Percentiles rank a stretch among this genome's conserved stretches.
phyloP scores from a whole-genome alignment of 2,797 vertebrate genomes.

The Manis crassicaudata region DNA sequence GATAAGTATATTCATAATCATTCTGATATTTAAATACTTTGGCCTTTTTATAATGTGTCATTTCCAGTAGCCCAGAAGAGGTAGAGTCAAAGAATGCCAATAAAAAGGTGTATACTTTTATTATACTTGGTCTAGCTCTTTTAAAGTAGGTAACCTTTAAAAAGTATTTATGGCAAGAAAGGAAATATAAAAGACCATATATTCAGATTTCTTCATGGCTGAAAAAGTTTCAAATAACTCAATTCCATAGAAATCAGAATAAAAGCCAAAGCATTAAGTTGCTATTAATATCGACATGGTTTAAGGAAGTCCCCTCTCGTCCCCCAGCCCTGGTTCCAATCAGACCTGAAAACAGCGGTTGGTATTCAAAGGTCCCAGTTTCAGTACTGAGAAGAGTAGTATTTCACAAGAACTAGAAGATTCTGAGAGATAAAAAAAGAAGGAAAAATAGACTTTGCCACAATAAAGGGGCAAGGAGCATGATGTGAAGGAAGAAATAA shows the following conservation, averaged over 20 bases:
- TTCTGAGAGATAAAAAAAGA: not conserved
- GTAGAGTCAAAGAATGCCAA: not conserved
- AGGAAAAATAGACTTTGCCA: constrained; percentile 16
- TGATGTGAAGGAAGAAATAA: not conserved
- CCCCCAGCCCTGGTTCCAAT: not conserved
- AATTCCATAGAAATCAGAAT: constrained; percentile 39
- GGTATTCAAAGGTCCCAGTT: not conserved
- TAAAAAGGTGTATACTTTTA: constrained; percentile 44
- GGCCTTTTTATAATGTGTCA: constrained; percentile 5
- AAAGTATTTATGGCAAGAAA: constrained; percentile 59
- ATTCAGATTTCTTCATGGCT: constrained; percentile 54
- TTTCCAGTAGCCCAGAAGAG: constrained; percentile 18
- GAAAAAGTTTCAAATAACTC: constrained; percentile 51
- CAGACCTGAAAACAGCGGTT: not conserved
- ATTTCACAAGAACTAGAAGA: constrained; percentile 40
- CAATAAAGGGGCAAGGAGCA: not conserved
- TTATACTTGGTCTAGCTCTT: constrained; percentile 21
- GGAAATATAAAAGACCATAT: constrained; percentile 43
- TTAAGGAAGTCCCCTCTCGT: not conserved
- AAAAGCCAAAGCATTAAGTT: constrained; percentile 42
- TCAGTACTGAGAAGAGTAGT: constrained; percentile 12
- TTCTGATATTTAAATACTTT: constrained; percentile 43
- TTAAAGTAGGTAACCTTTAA: constrained; percentile 57
- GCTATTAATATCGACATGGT: constrained; percentile 4
- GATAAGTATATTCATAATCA: not conserved